Evolutionary conservation across 2,113 vertebrate genomes (phyloP).

Genomic region (Indicator maculatus): DNA sequence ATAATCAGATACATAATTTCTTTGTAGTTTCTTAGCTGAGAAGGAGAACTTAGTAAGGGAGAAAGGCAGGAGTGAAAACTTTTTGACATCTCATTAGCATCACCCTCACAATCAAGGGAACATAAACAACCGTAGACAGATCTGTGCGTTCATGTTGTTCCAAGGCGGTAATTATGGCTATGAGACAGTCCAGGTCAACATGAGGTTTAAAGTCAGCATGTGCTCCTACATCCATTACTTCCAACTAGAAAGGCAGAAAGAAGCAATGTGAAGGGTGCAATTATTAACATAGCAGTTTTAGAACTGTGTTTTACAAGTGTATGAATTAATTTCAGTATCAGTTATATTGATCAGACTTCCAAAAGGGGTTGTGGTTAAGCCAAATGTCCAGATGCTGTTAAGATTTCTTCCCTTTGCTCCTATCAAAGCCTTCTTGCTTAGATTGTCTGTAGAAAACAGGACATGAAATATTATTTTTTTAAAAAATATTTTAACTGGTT

Average conservation of each 20-base stretch:
- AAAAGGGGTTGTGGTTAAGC: neutral
- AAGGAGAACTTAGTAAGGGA: neutral
- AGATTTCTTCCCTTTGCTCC: neutral
- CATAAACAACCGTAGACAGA: neutral
- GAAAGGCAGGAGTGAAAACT: neutral
- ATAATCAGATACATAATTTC: neutral
- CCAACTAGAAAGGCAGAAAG: neutral
- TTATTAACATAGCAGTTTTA: neutral
- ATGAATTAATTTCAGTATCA: neutral
- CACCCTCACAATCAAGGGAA: neutral
- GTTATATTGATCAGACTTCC: neutral
- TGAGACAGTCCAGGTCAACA: neutral
- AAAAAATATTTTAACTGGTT: neutral
- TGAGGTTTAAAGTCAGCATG: neutral
- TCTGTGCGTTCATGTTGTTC: neutral
- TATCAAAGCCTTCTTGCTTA: neutral
- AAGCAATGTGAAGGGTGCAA: neutral
- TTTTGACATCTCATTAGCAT: accelerated
- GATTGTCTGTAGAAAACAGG: neutral
- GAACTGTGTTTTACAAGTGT: neutral
- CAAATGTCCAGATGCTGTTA: neutral
- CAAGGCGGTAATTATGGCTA: neutral
- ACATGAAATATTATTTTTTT: neutral
- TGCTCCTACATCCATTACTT: neutral
- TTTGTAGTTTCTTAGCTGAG: neutral